Evolutionary conservation across 2,113 vertebrate species (phyloP).

Genomic region (Nesogale talazaci): DNA sequence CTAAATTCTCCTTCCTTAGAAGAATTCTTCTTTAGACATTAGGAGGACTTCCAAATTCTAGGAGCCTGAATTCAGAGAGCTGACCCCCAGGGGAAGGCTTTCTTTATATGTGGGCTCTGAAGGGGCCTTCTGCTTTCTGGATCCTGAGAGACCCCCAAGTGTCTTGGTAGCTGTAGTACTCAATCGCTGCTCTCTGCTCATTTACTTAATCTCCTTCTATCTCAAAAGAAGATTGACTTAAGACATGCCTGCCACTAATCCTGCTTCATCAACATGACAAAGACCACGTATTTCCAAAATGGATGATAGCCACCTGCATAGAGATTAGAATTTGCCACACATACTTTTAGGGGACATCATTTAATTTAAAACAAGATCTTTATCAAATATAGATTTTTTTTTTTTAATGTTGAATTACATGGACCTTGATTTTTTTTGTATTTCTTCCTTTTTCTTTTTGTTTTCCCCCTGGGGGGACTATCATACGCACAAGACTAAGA

Average conservation of each 20-base stretch:
- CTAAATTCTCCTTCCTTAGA: too few species aligned
- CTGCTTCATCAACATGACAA: neutral
- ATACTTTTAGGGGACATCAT: neutral
- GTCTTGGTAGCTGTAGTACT: neutral
- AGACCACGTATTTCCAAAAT: neutral
- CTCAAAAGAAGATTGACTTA: neutral
- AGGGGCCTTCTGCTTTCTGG: neutral
- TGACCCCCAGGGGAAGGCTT: neutral
- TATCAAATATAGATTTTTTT: neutral
- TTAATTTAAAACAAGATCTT: neutral
- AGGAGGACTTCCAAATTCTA: too few species aligned
- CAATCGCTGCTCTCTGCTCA: neutral
- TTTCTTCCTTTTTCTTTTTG: neutral
- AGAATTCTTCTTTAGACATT: too few species aligned
- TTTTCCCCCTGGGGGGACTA: neutral
- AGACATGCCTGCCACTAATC: neutral
- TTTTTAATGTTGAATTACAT: neutral
- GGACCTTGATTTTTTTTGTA: neutral
- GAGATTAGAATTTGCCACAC: neutral
- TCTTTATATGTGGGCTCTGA: neutral
- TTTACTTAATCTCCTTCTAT: neutral
- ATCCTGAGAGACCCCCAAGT: neutral
- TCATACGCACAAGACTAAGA: conserved; percentile 38
- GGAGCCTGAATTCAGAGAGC: neutral
- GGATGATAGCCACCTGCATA: neutral